Evolutionary conservation across 2,113 vertebrate species (phyloP), one percentile per base, ranked within the genome.

Genomic region (Oenanthe melanoleuca): DNA sequence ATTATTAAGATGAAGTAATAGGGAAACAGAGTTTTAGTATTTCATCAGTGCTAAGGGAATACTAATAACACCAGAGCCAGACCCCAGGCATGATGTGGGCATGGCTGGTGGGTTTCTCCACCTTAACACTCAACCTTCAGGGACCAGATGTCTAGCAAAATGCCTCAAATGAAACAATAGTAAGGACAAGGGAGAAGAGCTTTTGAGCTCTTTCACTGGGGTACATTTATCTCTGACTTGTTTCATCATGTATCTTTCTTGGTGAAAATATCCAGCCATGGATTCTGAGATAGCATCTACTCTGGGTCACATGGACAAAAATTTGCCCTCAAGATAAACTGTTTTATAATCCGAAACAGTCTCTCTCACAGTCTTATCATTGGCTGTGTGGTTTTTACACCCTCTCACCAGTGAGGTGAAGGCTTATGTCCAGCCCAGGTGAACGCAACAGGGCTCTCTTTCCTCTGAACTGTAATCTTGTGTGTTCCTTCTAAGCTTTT

Each of bases 1-100:
- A 84, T 92, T 93, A 95, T 77, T 77, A 88, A 91, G 72, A 94
- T 75, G 93, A 94, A 96, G 52, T 91, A 97, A 93, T 49, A 84
- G 37, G 31, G 69, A 33, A 92, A 45, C 37, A 90, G 34, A 72
- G 38, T 64, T 95, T 77, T 70, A 88, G 53, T 60, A 70, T 92
- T 90, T 92, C 71, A 49, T 31, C 72, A 80, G 60, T 49, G 67
- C 53, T 90, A 61, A 78, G 15, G 31, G 44, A 90, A 90, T 88
- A 67, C 70, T 85, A 87, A 72, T 53, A 93, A 55, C 15, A 53
- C 12, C 14, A 83, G 64, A 14, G 4, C 12, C 9, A 12, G 64
- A 56, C 11, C 14, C 37, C 60, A 92, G 64, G 40, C 52, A 37
- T 15, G n/a, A 37, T 63, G 47, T 52, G 22, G 52, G 31, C 67